phyloP scores from a whole-genome alignment of 2,113 vertebrate genomes.

The Cephalopholis sonnerati region DNA sequence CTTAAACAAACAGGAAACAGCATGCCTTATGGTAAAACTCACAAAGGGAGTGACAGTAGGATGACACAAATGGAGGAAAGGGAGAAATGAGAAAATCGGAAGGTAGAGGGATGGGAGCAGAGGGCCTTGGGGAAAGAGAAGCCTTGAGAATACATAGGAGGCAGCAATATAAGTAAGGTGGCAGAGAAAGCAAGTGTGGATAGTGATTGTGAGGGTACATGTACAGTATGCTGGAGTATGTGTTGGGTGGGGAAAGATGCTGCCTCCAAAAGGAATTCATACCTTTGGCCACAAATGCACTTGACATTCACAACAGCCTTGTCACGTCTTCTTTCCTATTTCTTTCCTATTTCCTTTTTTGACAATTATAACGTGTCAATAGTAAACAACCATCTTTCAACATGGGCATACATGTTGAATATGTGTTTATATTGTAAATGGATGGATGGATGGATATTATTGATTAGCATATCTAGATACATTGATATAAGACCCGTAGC shows the following conservation, averaged over 20 bases:
- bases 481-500: background rate
- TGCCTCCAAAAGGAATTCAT: background rate
- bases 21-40: background rate
- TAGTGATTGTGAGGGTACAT: background rate
- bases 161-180: background rate
- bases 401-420: background rate
- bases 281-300: background rate
- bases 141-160: background rate
- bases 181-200: background rate
- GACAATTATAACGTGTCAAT: background rate
- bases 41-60: background rate
- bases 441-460: no score
- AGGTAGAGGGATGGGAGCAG: slow-evolving; percentile 19
- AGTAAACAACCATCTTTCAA: background rate
- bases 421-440: background rate
- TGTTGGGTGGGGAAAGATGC: background rate
- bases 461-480: background rate
- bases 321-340: background rate
- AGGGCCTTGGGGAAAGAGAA: background rate
- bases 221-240: no score
- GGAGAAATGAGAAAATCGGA: background rate
- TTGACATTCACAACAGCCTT: background rate
- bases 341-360: background rate
- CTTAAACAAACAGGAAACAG: background rate
- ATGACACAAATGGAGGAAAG: background rate